Evolutionary conservation across 2,797 vertebrate species (phyloP), one percentile per base, ranked within the genome.

Genomic region (Rhinatrema bivittatum): DNA sequence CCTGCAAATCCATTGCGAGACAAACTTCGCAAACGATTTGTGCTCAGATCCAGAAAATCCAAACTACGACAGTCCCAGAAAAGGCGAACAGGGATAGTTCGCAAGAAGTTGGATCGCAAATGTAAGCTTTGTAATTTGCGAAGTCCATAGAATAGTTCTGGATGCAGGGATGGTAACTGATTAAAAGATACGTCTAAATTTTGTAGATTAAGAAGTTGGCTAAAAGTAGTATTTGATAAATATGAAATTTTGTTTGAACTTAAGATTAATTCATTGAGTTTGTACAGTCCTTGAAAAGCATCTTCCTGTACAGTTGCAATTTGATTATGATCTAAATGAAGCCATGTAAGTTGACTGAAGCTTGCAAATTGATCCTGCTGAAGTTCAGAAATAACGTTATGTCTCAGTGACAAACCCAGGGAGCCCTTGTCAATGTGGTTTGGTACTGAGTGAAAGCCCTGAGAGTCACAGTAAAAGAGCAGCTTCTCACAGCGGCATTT

Each of bases 391-490:
- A 98, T 94, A 78, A 81, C 91, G 76, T 98, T 98, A 91, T 98
- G 94, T 72, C 94, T 92, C 77, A 98, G 85, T 52, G 94, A 98
- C 80, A 98, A 87, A 81, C 94, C 94, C 72, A 98, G 83, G 73
- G 94, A 91, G 65, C 93, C 91, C 83, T 88, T 91, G 83, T 97
- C 93, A 78, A 95, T 93, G 54, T 90, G 76, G 71, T 97, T 92
- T 84, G 94, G 94, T 84, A 96, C 91, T 57, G 91, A 92, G 80
- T 88, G 86, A 77, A 91, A 93, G 84, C 90, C 94, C 86, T 97
- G 94, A 76, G 94, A 97, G 90, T 98, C 94, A 84, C 94, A 98
- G 88, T 98, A 98, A 86, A 98, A 96, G 85, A 97, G 93, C 89
- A 94, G 88, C 87, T 97, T 95, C 87, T 98, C 94, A 75, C 94